These are phyloP conservation scores for Erythrocercus mccallii DNA, from an alignment of 2,113 vertebrate genomes.

Conservation along the genomic window DNA sequence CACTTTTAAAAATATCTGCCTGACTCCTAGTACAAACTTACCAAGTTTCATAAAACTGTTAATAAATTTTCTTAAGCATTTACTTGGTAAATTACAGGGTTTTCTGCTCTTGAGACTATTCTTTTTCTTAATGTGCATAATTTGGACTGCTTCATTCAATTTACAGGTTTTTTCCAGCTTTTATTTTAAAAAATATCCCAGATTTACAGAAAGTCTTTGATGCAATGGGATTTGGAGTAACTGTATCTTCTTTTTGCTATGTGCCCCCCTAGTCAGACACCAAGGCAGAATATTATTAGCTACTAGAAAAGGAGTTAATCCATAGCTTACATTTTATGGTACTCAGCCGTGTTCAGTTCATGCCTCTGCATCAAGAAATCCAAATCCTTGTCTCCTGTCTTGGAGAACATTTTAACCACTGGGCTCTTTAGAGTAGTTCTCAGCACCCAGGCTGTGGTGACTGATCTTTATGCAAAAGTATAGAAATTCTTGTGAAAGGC, in stretches of 20 bases:
- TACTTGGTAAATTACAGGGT: neutral
- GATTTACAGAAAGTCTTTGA: neutral
- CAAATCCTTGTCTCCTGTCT: neutral
- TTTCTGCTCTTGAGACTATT: neutral
- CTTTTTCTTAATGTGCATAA: neutral
- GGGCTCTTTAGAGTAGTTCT: neutral
- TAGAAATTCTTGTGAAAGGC: neutral
- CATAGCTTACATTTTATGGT: neutral
- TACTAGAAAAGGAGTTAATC: neutral
- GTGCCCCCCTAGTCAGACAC: neutral
- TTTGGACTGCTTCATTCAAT: neutral
- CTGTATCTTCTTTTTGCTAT: neutral
- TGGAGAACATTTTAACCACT: neutral
- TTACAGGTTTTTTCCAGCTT: neutral
- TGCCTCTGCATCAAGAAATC: neutral
- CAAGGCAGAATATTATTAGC: neutral
- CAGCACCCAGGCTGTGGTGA: neutral
- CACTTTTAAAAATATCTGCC: neutral
- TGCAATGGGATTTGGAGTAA: neutral
- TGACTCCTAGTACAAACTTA: neutral
- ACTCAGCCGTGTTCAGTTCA: neutral
- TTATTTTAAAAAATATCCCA: neutral
- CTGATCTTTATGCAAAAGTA: neutral
- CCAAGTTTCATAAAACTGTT: neutral
- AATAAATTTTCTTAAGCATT: neutral